These are phyloP conservation scores for Ostrea denselamellosa DNA, from an alignment of 1,140 invertebrate species.

Conservation along the genomic window DNA sequence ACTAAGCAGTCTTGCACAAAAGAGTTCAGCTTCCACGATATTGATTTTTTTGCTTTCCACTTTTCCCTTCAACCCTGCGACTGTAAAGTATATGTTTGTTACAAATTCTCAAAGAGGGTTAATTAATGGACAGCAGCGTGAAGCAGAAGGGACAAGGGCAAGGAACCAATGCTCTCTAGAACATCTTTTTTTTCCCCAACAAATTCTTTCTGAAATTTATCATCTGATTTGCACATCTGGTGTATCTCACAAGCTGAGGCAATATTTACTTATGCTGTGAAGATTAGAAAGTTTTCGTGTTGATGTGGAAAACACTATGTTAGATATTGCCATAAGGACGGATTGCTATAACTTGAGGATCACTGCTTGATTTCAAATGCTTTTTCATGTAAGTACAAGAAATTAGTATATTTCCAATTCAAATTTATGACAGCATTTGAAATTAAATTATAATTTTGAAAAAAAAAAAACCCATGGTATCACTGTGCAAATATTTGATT, in stretches of 20 bases:
- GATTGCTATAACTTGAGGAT: background rate
- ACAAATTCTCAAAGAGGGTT: slow-evolving; percentile 33
- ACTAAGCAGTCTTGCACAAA: slow-evolving; percentile 30
- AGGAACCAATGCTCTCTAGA: slow-evolving; percentile 1
- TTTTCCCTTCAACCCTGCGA: slow-evolving; percentile 25
- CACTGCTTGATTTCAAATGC: background rate
- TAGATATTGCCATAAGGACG: background rate
- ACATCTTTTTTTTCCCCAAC: background rate
- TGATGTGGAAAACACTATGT: slow-evolving; percentile 21
- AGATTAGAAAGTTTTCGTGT: slow-evolving; percentile 32
- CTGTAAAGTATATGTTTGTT: slow-evolving; percentile 38
- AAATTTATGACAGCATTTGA: background rate
- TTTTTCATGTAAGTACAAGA: background rate
- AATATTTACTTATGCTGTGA: slow-evolving; percentile 36
- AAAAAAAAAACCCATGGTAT: too few species aligned
- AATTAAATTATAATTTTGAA: background rate
- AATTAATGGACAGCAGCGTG: background rate
- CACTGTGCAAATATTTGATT: slow-evolving; percentile 5
- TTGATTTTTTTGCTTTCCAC: slow-evolving; percentile 29
- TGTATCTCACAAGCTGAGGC: slow-evolving; percentile 18
- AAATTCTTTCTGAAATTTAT: slow-evolving; percentile 29
- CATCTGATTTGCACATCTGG: slow-evolving; percentile 36
- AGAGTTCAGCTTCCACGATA: slow-evolving; percentile 25
- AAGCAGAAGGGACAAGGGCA: background rate
- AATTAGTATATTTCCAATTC: background rate